Evolutionary conservation across 2,888 invertebrate genomes (phyloP).

Genomic region (Cryptus armator): DNA sequence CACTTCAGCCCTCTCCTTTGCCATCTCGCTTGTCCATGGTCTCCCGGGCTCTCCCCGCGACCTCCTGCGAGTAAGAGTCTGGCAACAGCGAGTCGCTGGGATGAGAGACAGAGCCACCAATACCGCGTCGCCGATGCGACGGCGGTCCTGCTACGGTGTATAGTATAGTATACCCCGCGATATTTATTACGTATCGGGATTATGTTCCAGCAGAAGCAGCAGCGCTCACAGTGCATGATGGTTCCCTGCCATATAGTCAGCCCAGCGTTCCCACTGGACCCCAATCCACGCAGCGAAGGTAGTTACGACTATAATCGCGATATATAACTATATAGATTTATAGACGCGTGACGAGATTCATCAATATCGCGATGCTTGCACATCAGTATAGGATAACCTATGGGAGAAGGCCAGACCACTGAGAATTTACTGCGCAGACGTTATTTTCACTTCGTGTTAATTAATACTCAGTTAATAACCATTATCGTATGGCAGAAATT

Average conservation of each 20-base stretch:
- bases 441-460: slow-evolving; percentile 46
- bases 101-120: slow-evolving; percentile 81
- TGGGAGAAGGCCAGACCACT: not conserved
- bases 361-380: slow-evolving; percentile 67
- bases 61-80: slow-evolving; percentile 75
- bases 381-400: slow-evolving; percentile 8
- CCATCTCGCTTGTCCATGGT: slow-evolving; percentile 74
- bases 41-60: slow-evolving; percentile 73
- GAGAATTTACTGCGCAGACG: slow-evolving; percentile 31
- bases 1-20: slow-evolving; percentile 79
- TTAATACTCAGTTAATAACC: slow-evolving; percentile 32
- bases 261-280: slow-evolving; percentile 59
- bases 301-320: slow-evolving; percentile 54
- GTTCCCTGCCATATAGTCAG: slow-evolving; percentile 38
- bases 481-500: slow-evolving; percentile 30
- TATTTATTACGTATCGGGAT: slow-evolving; percentile 84
- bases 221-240: slow-evolving; percentile 51
- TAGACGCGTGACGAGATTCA: slow-evolving; percentile 68
- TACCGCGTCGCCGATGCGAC: slow-evolving; percentile 71
- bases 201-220: slow-evolving; percentile 74
- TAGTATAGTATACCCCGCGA: slow-evolving; percentile 66
- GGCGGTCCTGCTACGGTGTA: slow-evolving; percentile 65
- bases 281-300: slow-evolving; percentile 21
- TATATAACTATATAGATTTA: slow-evolving; percentile 39
- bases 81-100: slow-evolving; percentile 71